Base-by-base conservation (phyloP, 2,113 vertebrate genomes). In the Onychostruthus taczanowskii region DNA sequence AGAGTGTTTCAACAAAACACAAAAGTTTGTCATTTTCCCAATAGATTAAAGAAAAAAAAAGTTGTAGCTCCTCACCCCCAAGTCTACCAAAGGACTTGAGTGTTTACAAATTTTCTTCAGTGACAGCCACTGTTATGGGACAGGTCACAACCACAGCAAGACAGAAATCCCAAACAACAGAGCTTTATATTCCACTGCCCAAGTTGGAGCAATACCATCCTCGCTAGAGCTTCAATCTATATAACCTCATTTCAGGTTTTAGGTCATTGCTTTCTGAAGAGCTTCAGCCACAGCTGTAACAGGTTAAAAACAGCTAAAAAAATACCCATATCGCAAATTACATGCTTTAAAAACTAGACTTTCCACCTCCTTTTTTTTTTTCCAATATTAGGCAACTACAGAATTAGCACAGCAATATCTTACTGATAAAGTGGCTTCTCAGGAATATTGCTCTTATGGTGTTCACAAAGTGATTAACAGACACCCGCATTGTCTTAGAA, bases 141-240 rank as follows among this genome's bases (percentile, higher is more conserved):
- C 12, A 50, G 31, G 17, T 52, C 53, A 59, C 63, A 68, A 44
- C 9, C 22, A 68, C 26, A 59, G 21, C 44, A 27, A 86, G 11
- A 68, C 27, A 77, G 58, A 76, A 77, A 52, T 27, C 37, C 7
- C 46, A 27, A 77, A 77, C 13, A 76, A 50, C 22, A 43, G 26
- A 68, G 46, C 27, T 68, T 61, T 46, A 52, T 59, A 31, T 31
- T 26, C 62, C 14, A 52, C 17, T 33, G 44, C 13, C 23, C 33
- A 43, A 43, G 26, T 3, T 68, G 16, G 30, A 41, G 35, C 0
- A 0, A 43, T 31, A 43, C 7, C 6, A 27, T 26, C 37, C 27
- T 21, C 37, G 26, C 26, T 43, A 50, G 35, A 35, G 30, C 52
- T 67, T 67, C 44, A 14, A 15, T 22, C 21, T 21, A 21, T 2